phyloP scores from a whole-genome alignment of 2,888 invertebrate genomes.

The Dicyrtomina minuta region DNA sequence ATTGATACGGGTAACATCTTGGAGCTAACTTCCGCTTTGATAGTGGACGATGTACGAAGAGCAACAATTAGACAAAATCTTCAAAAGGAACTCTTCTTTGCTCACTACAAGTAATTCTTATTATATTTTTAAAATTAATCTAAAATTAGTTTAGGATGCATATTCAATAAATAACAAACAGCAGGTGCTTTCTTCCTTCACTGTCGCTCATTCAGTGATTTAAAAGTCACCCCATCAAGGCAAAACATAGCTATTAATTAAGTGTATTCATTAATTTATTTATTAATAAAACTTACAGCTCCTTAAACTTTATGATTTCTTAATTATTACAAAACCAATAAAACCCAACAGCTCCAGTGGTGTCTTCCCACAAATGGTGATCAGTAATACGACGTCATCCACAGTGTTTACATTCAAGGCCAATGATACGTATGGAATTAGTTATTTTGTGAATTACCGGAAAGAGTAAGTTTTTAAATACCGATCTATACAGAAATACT shows the following conservation, averaged over 20 bases:
- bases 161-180: background rate
- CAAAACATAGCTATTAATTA: no score
- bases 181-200: background rate
- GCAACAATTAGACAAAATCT: constrained; percentile 19
- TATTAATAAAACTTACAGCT: no score
- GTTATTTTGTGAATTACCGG: background rate
- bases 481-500: background rate
- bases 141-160: background rate
- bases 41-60: constrained; percentile 12
- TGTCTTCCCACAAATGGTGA: constrained; percentile 24
- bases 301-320: background rate
- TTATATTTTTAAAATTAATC: background rate
- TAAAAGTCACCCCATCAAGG: no score
- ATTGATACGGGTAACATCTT: background rate
- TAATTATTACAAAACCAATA: no score
- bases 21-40: constrained; percentile 9
- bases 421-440: background rate
- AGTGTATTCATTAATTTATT: no score
- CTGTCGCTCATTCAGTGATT: no score
- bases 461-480: background rate
- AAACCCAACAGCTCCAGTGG: constrained; percentile 28
- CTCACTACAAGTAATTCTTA: constrained; percentile 25
- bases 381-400: constrained; percentile 16
- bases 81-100: constrained; percentile 25
- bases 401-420: constrained; percentile 4